Evolutionary conservation across 2,113 vertebrate species (phyloP), one percentile per base, ranked within the genome.

Genomic region (Lasiurus cinereus): DNA sequence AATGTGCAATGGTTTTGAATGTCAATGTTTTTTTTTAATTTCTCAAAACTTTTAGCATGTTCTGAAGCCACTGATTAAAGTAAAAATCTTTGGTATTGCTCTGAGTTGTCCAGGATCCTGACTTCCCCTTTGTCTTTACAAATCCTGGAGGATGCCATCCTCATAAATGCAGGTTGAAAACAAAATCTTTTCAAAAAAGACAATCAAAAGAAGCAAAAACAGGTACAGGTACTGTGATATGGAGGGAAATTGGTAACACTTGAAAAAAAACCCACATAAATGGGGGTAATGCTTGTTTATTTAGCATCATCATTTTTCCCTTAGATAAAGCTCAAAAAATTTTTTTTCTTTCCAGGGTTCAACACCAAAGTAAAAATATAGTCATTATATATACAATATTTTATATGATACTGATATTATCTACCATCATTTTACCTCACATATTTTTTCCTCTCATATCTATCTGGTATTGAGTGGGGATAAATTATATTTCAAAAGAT

Each of bases 401-500:
- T 67, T 69, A 74, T 15, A 72, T 11, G 90, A 76, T 72, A 62
- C 8, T 43, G 7, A 9, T 1, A 67, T 59, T n/a, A 67, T 36
- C 8, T 91, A 56, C 46, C 39, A 69, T 29, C 50, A 89, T 39
- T 95, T 67, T 85, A 91, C 11, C 70, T 78, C 27, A 77, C 10
- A 54, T 46, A 64, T 56, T 77, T 1, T 80, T 73, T 90, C 64
- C 50, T 72, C 67, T 66, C 74, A 89, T 76, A 52, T 85, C 50
- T 48, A 52, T 85, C 50, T 48, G 33, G 43, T 80, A 70, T 70
- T 70, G 62, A 6, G 67, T 88, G 33, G 4, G 29, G 29, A 54
- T 54, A 89, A 93, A 84, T 79, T 78, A 66, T 89, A 33, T 69
- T 33, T 78, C 69, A 83, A 91, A 91, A 94, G 64, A 66, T 11